A percentile compares a stretch with the other conserved stretches of the same genome.
Conservation (phyloP, 2,888 invertebrate genomes). For the Ichneumon xanthorius region DNA sequence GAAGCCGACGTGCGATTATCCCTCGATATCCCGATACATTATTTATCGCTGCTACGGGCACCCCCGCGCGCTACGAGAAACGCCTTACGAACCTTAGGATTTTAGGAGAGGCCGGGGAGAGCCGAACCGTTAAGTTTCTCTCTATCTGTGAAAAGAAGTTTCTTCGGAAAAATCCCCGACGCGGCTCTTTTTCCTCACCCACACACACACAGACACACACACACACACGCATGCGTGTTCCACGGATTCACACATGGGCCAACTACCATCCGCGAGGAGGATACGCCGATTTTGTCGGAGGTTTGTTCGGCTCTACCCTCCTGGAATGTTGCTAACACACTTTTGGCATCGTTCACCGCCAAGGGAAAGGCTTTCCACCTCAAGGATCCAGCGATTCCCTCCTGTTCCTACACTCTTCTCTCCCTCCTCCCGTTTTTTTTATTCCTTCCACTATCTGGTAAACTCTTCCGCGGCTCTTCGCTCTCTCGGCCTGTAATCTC, state of each 20-base stretch:
- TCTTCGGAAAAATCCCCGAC: conserved; percentile 40
- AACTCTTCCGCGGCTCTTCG: conserved; percentile 33
- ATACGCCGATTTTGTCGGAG: conserved; percentile 10
- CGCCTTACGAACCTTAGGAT: conserved; percentile 68
- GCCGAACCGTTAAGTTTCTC: conserved; percentile 54
- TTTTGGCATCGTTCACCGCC: conserved; percentile 33
- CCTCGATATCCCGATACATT: conserved; percentile 75
- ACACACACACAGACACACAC: conserved; percentile 22
- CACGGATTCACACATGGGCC: not conserved
- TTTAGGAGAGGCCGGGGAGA: conserved; percentile 44
- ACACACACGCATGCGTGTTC: not conserved
- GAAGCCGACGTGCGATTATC: conserved; percentile 74
- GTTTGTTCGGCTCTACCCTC: not conserved
- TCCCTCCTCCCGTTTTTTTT: not conserved
- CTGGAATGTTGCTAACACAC: conserved; percentile 29
- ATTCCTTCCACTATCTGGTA: conserved; percentile 35
- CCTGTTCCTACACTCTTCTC: not conserved
- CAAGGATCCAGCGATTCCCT: conserved; percentile 1
- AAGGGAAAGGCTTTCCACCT: conserved; percentile 10
- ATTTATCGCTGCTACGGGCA: conserved; percentile 74
- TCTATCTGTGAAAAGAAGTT: conserved; percentile 37
- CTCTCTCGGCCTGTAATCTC: conserved; percentile 38
- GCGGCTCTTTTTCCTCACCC: conserved; percentile 1
- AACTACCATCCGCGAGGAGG: not conserved
- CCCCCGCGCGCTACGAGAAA: conserved; percentile 64